Percentiles rank a stretch among this genome's conserved stretches.
phyloP scores from a whole-genome alignment of 2,888 invertebrate species.

The Tromatobia lineatoria region DNA sequence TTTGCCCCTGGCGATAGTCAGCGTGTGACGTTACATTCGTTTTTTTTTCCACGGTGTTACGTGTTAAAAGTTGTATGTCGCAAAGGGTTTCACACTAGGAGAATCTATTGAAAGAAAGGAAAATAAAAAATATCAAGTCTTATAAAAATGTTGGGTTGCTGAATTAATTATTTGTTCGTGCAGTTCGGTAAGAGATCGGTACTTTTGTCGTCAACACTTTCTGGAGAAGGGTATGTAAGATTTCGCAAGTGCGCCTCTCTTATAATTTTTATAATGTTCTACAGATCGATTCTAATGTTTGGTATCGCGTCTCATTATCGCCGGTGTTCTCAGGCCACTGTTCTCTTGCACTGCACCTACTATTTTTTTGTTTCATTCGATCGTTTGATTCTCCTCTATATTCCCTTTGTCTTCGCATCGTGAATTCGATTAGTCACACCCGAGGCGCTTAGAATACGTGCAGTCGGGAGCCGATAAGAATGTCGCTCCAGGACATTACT shows the following conservation, averaged over 20 bases:
- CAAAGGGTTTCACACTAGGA: slow-evolving; percentile 1
- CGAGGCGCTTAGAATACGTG: slow-evolving; percentile 59
- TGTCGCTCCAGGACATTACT: slow-evolving; percentile 61
- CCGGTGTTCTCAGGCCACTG: slow-evolving; percentile 30
- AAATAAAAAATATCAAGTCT: neutral
- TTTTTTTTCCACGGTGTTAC: slow-evolving; percentile 30
- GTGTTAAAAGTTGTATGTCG: slow-evolving; percentile 10
- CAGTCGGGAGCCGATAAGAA: slow-evolving; percentile 60
- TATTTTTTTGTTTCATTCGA: slow-evolving; percentile 14
- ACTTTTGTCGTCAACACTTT: neutral
- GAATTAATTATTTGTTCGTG: neutral
- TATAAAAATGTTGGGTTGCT: neutral
- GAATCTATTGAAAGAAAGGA: slow-evolving; percentile 12
- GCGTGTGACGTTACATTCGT: slow-evolving; percentile 51
- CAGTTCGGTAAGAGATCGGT: neutral
- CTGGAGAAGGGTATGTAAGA: neutral
- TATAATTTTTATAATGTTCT: neutral
- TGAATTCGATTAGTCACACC: slow-evolving; percentile 66
- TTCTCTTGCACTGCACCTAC: slow-evolving; percentile 51
- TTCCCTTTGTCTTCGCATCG: slow-evolving; percentile 62
- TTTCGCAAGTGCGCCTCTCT: neutral
- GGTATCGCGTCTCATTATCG: slow-evolving; percentile 48
- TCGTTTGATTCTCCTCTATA: slow-evolving; percentile 47
- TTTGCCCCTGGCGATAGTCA: slow-evolving; percentile 54
- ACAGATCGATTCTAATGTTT: slow-evolving; percentile 20